Base-by-base conservation (phyloP, 2,113 vertebrate genomes). In the Cathartes aura region DNA sequence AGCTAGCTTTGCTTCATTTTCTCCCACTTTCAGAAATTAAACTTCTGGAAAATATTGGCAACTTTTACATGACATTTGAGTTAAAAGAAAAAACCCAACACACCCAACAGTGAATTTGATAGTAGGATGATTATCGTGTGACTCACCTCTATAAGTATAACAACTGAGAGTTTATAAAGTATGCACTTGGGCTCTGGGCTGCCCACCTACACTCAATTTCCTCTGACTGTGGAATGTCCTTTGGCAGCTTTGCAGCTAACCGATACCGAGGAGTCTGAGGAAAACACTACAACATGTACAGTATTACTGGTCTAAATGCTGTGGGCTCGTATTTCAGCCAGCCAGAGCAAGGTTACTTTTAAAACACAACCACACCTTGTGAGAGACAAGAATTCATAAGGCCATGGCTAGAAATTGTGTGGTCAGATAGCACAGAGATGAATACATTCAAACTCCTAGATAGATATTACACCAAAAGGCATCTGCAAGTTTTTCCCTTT, bases 141-240 rank as follows among this genome's bases (percentile, higher is more conserved):
- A 95, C 84, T 97, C 89, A 92, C 53, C 3, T 53, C 29, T 84
- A 1, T 67, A 83, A 87, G 53, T 76, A 64, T 29, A 90, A 90
- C 74, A 87, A 63, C 40, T 12, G 23, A 82, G 84, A 87, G 59
- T 91, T 96, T 80, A 73, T 76, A 66, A 94, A 95, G 50, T 76
- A 91, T 48, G 70, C 42, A 90, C 84, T 89, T 70, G 87, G 62
- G 78, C 60, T 96, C 81, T 70, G 53, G 50, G 62, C 84, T 92
- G 66, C 89, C 89, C 96, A 96, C 95, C 93, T 97, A 96, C 96
- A 85, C 84, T 95, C 73, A 40, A 58, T 96, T 97, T 97, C 83
- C 83, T 96, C 70, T 76, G 70, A 79, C 81, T 95, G 68, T 89
- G 95, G 93, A 96, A 97, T 95, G 94, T 96, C 84, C 94, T 95